Evolutionary conservation across 2,797 vertebrate species (phyloP), one percentile per base, ranked within the genome.

Genomic region (Eospalax fontanierii): DNA sequence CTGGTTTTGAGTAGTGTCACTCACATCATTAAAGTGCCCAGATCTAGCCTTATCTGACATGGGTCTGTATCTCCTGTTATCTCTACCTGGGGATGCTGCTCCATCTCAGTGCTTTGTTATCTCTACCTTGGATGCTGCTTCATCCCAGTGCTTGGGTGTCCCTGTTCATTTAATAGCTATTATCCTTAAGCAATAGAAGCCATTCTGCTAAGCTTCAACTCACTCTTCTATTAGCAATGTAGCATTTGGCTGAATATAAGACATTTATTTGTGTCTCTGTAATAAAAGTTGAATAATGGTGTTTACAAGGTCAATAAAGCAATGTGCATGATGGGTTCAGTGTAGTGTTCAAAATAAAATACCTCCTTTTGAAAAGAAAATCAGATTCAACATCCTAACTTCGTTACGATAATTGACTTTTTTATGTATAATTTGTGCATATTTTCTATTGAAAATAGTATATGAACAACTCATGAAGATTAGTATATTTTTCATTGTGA

Each of bases 201-300:
- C n/a, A 59, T 78, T 87, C 92, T 76, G 21, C 40, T 19, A 38
- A 73, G 12, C 2, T 30, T 88, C 78, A 40, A 43, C 24, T 38
- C 81, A 89, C 4, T 90, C 46, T 18, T 70, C 68, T 73, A 74
- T 54, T 87, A 86, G 40, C 46, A 87, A 50, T 65, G 8, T 40
- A 90, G 88, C 15, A 30, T 46, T 75, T 35, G 21, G 11, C 7
- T 87, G 10, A 81, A 87, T 79, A 84, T 82, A 78, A 91, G 70
- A 87, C 2, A 15, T 79, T 80, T 33, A 35, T 61, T 43, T 43
- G 46, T 5, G 0, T 54, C 30, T 19, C 8, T 70, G 14, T 75
- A 38, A 79, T 88, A 71, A 92, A 38, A 88, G 38, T 30, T 46
- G 19, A 6, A 80, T 22, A 59, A 83, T 4, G 68, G 3, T 74